Base-by-base conservation (phyloP, 1,140 invertebrate species). In the Pseudomyrmex dendroicus region DNA sequence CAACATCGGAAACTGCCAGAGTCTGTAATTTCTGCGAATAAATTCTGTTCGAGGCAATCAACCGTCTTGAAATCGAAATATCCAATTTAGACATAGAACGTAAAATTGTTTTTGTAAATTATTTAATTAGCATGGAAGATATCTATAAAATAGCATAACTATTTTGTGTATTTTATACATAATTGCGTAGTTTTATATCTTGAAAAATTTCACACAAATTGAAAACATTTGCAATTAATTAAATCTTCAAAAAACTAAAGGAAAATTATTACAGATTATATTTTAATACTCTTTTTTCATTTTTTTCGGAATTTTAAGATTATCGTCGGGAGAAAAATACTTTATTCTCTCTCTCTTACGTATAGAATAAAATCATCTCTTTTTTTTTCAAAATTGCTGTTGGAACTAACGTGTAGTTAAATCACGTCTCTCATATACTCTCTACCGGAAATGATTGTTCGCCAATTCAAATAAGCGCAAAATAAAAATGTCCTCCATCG, bases 401-500 rank as follows among this genome's bases (percentile, higher is more conserved):
- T 46, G 63, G 15, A 44, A 20, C 9, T 13, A 54, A 20, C 66
- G 44, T 15, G 61, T 72, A 72, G 72, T 72, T 72, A 70, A 80
- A 80, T 59, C 54, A 20, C 12, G 15, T 57, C 50, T 2, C 50
- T 35, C 20, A 0, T 35, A 35, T 35, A 35, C 4, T 35, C 5
- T 35, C 15, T 7, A n/a, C 22, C 48, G 20, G 72, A 72, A 80
- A 80, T 72, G 76, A 80, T 72, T 72, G 76, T 72, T n/a, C 20
- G 66, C 35, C 66, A 22, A 80, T 80, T 80, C 54, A 80, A 70
- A 80, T 80, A 54, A 72, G 66, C 56, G 20, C 54, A 44, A 54
- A 80, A 80, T 80, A 80, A 80, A 80, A 80, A 80, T 80, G 76
- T 80, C 61, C 76, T n/a, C 84, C 66, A 67, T 59, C 17, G 64